Conservation (phyloP, 2,888 invertebrate species). For the Xestia sexstrigata region DNA sequence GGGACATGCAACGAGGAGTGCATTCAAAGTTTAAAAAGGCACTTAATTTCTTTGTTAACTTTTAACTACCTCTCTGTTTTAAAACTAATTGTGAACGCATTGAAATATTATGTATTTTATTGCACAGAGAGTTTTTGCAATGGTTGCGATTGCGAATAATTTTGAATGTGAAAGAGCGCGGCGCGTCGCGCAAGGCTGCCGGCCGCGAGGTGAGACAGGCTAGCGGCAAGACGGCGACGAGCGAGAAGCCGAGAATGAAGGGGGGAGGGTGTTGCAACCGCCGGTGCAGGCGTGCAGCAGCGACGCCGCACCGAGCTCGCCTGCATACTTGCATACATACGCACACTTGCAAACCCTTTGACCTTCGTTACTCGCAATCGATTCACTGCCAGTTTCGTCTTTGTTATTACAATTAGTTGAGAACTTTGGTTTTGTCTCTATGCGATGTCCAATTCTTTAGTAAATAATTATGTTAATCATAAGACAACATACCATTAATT, state of each 20-base stretch:
- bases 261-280: slow-evolving; percentile 91
- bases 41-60: slow-evolving; percentile 82
- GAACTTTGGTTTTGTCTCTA: slow-evolving; percentile 64
- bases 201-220: slow-evolving; percentile 91
- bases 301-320: slow-evolving; percentile 90
- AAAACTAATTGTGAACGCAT: slow-evolving; percentile 84
- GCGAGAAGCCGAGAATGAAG: slow-evolving; percentile 90
- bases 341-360: slow-evolving; percentile 87
- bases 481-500: background rate
- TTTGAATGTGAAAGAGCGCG: slow-evolving; percentile 91
- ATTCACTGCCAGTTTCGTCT: slow-evolving; percentile 85
- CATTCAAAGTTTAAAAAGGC: slow-evolving; percentile 90
- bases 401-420: slow-evolving; percentile 82
- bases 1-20: slow-evolving; percentile 92
- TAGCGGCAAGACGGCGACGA: slow-evolving; percentile 90
- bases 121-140: slow-evolving; percentile 91
- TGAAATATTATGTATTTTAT: slow-evolving; percentile 85
- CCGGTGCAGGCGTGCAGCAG: slow-evolving; percentile 91
- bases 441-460: slow-evolving; percentile 1
- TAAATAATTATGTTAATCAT: background rate
- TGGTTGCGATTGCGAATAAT: slow-evolving; percentile 90
- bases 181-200: slow-evolving; percentile 91
- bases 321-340: slow-evolving; percentile 90
- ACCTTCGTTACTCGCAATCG: slow-evolving; percentile 89
- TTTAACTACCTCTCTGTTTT: slow-evolving; percentile 84